Conservation (phyloP, 2,888 invertebrate species). For the Acrocera orbiculus region DNA sequence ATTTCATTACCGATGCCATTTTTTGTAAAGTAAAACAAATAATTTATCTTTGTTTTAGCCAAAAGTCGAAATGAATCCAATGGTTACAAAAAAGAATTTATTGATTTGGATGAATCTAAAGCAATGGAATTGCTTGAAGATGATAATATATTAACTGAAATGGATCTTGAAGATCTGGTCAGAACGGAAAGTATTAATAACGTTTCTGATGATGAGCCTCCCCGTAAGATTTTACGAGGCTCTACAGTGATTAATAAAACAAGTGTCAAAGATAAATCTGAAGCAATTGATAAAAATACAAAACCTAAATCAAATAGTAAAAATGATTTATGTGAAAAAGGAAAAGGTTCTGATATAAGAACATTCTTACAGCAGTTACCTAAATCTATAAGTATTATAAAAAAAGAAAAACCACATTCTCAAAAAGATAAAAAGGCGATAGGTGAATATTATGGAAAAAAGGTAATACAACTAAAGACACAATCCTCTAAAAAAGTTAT, state of each 20-base stretch:
- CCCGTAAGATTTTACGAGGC: no score
- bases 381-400: slow-evolving; percentile 7
- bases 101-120: slow-evolving; percentile 24
- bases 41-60: no score
- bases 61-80: slow-evolving; percentile 19
- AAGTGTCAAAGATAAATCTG: no score
- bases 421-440: slow-evolving; percentile 3
- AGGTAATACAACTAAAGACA: no score
- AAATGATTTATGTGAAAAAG: background rate
- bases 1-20: background rate
- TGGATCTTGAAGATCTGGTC: no score
- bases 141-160: slow-evolving; percentile 1
- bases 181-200: no score
- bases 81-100: slow-evolving; percentile 21
- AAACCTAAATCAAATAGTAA: background rate
- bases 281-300: slow-evolving; percentile 2
- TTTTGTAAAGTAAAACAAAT: slow-evolving; percentile 23
- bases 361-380: slow-evolving; percentile 7
- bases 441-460: no score
- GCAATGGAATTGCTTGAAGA: slow-evolving; percentile 19
- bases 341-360: slow-evolving; percentile 4
- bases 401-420: slow-evolving; percentile 8
- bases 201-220: no score
- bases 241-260: no score
- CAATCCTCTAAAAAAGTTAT: background rate